Percentiles rank a stretch among this genome's conserved stretches.
These are phyloP conservation scores for Drosophila orena DNA, from an alignment of 1,140 invertebrate species.

Conservation along the genomic window DNA sequence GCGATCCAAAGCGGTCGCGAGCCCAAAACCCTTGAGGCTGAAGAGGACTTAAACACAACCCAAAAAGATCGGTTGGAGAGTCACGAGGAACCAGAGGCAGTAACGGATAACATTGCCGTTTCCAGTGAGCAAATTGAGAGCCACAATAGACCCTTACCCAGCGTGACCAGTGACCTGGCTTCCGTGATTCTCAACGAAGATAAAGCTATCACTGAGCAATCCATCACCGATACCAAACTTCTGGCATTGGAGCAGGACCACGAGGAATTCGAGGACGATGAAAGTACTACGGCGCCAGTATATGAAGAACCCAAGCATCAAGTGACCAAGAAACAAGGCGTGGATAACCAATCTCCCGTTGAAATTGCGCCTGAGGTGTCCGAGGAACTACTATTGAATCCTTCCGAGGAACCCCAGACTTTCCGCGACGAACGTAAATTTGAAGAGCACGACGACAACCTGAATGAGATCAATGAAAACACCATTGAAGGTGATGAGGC, in stretches of 20 bases:
- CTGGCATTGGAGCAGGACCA: constrained; percentile 57
- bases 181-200: constrained; percentile 66
- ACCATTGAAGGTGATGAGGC: constrained; percentile 27
- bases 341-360: constrained; percentile 53
- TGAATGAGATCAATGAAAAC: constrained; percentile 54
- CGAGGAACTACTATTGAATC: neutral
- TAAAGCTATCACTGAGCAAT: constrained; percentile 64
- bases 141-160: constrained; percentile 36
- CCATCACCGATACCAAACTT: constrained; percentile 57
- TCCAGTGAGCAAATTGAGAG: constrained; percentile 18
- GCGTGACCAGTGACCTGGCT: constrained; percentile 56
- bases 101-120: constrained; percentile 15
- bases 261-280: constrained; percentile 12
- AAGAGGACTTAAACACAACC: neutral
- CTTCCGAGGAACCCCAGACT: neutral
- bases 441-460: neutral
- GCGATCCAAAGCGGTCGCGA: constrained; percentile 48
- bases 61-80: neutral
- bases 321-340: constrained; percentile 70
- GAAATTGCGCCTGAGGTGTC: constrained; percentile 15
- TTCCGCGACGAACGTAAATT: constrained; percentile 10
- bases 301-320: constrained; percentile 62
- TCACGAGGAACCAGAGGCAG: constrained; percentile 5
- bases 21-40: constrained; percentile 48
- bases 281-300: constrained; percentile 28